Conservation (phyloP, 2,113 vertebrate genomes). For the Myotis yumanensis region DNA sequence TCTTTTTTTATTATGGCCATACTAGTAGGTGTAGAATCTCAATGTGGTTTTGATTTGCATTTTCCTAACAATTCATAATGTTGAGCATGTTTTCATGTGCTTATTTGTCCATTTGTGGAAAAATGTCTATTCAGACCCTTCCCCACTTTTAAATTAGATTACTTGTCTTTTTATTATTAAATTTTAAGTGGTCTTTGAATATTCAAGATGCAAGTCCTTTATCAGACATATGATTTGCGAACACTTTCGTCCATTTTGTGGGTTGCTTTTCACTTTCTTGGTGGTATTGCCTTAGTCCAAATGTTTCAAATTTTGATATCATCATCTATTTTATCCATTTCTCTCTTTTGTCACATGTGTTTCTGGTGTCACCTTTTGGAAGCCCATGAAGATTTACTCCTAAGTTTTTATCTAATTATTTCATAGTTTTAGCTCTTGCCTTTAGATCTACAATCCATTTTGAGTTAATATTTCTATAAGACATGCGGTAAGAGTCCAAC, state of each 20-base stretch:
- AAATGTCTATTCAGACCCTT: background rate
- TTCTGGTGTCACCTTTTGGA: background rate
- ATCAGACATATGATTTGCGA: background rate
- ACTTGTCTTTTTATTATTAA: background rate
- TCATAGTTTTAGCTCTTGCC: background rate
- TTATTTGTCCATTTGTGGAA: background rate
- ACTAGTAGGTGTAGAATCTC: background rate
- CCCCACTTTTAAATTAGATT: background rate
- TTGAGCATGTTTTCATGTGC: background rate
- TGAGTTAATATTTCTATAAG: background rate
- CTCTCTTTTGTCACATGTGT: background rate
- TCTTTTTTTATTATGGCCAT: background rate
- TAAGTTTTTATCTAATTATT: background rate
- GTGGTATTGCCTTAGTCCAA: background rate
- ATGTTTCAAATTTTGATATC: background rate
- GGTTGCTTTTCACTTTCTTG: background rate
- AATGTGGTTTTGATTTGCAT: background rate
- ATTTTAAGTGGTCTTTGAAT: background rate
- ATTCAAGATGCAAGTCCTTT: background rate
- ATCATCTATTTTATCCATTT: background rate
- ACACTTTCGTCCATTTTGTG: background rate
- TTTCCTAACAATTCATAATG: background rate
- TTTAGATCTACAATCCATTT: background rate
- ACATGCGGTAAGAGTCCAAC: background rate
- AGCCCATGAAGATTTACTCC: background rate